Evolutionary conservation across 2,888 invertebrate genomes (phyloP), one percentile per base, ranked within the genome.

Genomic region (Thymelicus acteon): DNA sequence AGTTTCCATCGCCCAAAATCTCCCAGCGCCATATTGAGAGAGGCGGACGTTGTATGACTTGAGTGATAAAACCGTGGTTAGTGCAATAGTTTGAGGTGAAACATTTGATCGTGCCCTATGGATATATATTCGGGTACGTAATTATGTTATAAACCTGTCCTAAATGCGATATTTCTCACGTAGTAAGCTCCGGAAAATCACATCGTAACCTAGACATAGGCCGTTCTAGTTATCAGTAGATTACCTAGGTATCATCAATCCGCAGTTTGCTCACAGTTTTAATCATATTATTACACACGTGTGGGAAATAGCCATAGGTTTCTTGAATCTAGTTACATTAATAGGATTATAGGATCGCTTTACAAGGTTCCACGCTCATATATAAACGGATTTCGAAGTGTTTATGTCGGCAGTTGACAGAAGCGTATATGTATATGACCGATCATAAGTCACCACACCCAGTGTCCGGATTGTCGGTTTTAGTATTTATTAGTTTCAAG

Each of bases 271-370:
- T 94, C 94, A 94, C 90, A 90, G 89, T 92, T 95, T 95, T 95
- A 95, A 95, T 95, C 95, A 95, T 94, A 95, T 95, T 95, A 95
- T 93, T 95, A 94, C 93, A 95, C 95, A 95, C 95, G 95, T 95
- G 95, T 94, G 92, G 91, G 87, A 87, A 92, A 90, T 92, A 93
- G 93, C 91, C 93, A 94, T 94, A 94, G 95, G 96, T 96, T 96
- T 96, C 96, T 94, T 93, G 95, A 96, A 96, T 96, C 96, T 95
- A 95, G 95, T 96, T 96, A 96, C 94, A 94, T 94, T 96, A 96
- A 96, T 95, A 94, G 95, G 96, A 96, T 96, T 96, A 95, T 92
- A 92, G 91, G 94, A 94, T 93, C 93, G 94, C 92, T 94, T 92
- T 88, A 90, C 93, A 91, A 93, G 92, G 93, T 90, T 93, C 90